Percentiles rank a stretch among this genome's conserved stretches.
Conservation (phyloP, 2,113 vertebrate species). For the Epinephelus fuscoguttatus region DNA sequence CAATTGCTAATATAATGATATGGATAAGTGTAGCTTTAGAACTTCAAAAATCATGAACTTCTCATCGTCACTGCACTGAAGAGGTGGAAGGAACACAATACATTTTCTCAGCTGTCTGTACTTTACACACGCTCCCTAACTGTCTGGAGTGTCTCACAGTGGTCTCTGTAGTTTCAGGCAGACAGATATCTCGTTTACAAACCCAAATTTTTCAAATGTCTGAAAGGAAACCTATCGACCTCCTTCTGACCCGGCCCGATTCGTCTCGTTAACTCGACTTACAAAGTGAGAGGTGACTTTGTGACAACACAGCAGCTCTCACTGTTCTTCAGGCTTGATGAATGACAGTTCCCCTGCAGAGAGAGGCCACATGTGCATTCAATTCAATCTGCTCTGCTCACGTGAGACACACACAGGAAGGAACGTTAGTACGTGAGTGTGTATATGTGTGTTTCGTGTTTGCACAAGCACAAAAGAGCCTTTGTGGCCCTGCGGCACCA, state of each 20-base stretch:
- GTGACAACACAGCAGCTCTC: slow-evolving; percentile 33
- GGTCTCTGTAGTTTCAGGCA: neutral
- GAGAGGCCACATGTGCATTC: slow-evolving; percentile 60
- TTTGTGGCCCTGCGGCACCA: slow-evolving; percentile 70
- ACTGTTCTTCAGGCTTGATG: slow-evolving; percentile 36
- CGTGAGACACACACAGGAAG: slow-evolving; percentile 51
- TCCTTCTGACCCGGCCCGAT: slow-evolving; percentile 1
- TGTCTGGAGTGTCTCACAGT: neutral
- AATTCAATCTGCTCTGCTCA: slow-evolving; percentile 51
- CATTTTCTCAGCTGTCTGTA: neutral
- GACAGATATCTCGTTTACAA: slow-evolving; percentile 31
- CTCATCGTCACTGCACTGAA: neutral
- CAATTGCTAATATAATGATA: neutral
- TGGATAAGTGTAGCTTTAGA: neutral
- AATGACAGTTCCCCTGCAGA: slow-evolving; percentile 50
- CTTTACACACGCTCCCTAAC: neutral
- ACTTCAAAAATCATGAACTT: neutral
- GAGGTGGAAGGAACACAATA: neutral
- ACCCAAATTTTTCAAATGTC: slow-evolving; percentile 35
- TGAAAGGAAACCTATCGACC: slow-evolving; percentile 21
- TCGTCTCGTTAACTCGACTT: slow-evolving; percentile 29
- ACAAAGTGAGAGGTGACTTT: slow-evolving; percentile 40
- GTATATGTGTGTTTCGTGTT: slow-evolving; percentile 34
- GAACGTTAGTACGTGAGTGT: slow-evolving; percentile 7
- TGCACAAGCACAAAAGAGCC: slow-evolving; percentile 74